These are phyloP conservation scores for Phaenicophaeus curvirostris DNA, from an alignment of 2,797 vertebrate species.

Conservation along the genomic window DNA sequence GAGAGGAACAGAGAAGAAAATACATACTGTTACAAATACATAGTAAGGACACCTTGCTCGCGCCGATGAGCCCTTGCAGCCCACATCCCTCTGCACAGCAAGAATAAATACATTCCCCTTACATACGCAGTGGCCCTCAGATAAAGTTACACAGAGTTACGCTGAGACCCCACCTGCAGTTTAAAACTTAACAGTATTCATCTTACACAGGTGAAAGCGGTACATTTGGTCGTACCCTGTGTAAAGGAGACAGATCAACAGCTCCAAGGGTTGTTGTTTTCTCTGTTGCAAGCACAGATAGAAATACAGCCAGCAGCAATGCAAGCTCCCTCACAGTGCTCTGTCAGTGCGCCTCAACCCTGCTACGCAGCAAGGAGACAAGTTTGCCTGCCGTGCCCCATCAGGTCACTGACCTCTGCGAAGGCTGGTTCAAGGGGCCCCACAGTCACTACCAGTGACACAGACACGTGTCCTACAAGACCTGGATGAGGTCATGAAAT, in stretches of 20 bases:
- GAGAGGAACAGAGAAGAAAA: constrained; percentile 71
- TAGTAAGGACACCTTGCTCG: neutral
- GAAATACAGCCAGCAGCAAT: neutral
- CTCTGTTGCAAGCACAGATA: neutral
- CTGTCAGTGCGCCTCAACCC: neutral
- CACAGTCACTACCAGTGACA: neutral
- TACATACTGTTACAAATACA: constrained; percentile 63
- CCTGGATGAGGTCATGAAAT: neutral
- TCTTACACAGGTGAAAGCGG: neutral
- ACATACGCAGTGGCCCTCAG: neutral
- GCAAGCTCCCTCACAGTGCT: constrained; percentile 8
- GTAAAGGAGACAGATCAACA: neutral
- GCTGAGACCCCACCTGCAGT: neutral
- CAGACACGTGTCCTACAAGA: neutral
- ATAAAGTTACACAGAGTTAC: neutral
- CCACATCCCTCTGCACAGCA: neutral
- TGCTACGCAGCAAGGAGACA: neutral
- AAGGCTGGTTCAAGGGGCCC: neutral
- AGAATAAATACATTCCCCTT: neutral
- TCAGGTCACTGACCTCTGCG: neutral
- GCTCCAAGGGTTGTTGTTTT: neutral
- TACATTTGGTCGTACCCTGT: neutral
- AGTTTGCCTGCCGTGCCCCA: neutral
- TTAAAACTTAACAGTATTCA: neutral
- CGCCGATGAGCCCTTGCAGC: neutral